Percentiles rank a stretch among this genome's conserved stretches.
phyloP scores from a whole-genome alignment of 23 tunicate genomes.

The Ciona savignyi region DNA sequence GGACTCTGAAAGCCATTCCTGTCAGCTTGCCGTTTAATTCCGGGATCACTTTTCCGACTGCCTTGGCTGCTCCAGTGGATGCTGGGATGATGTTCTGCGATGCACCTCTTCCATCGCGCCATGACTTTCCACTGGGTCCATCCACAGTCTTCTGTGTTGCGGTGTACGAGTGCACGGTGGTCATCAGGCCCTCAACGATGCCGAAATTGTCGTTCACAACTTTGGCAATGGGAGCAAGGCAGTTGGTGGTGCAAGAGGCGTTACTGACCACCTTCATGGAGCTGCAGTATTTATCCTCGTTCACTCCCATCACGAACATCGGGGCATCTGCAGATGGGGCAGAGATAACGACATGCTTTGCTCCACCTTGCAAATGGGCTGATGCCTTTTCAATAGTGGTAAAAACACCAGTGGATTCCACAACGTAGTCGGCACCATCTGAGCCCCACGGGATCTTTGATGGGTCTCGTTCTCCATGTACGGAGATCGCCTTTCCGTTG shows the following conservation, averaged over 20 bases:
- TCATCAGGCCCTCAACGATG: constrained; percentile 95
- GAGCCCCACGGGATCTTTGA: constrained; percentile 63
- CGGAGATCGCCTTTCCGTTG: constrained; percentile 50
- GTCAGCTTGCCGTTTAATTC: constrained; percentile 89
- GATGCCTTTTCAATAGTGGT: constrained; percentile 90
- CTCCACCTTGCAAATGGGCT: constrained; percentile 89
- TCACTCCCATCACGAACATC: constrained; percentile 98
- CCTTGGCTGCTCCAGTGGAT: constrained; percentile 99
- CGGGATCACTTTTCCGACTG: constrained; percentile 99
- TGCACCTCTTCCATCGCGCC: constrained; percentile 99
- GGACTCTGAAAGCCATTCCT: constrained; percentile 99
- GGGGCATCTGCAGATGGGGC: constrained; percentile 99
- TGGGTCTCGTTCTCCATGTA: constrained; percentile 63
- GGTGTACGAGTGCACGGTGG: constrained; percentile 97
- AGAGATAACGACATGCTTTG: constrained; percentile 90
- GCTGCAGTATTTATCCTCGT: constrained; percentile 56
- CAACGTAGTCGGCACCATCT: constrained; percentile 76
- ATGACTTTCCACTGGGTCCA: constrained; percentile 91
- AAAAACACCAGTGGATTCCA: constrained; percentile 97
- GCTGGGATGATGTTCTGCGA: constrained; percentile 99
- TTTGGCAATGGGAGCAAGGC: constrained; percentile 97
- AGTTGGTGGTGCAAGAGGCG: constrained; percentile 99
- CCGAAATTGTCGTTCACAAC: constrained; percentile 87
- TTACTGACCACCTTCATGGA: constrained; percentile 86
- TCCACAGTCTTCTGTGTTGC: constrained; percentile 99